These are phyloP conservation scores for Lagopus muta DNA, from an alignment of 2,113 vertebrate genomes.

Conservation along the genomic window DNA sequence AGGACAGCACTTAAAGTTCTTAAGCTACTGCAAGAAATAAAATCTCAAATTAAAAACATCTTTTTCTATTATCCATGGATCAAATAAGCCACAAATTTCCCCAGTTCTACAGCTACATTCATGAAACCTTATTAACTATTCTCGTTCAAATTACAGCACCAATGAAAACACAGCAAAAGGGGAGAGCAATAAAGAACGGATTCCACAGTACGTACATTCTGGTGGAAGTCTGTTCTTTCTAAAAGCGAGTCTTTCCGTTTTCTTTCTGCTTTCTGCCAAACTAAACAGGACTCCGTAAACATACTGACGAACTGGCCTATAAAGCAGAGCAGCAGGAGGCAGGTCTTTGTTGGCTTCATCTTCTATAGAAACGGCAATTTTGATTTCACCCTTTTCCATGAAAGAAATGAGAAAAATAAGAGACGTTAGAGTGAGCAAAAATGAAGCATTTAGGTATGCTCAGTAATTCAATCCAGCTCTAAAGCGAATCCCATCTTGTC, in stretches of 20 bases:
- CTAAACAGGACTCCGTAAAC: slow-evolving; percentile 98
- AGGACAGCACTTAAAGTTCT: neutral
- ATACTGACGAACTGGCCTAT: slow-evolving; percentile 93
- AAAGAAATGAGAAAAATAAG: slow-evolving; percentile 78
- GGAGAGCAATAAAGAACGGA: slow-evolving; percentile 68
- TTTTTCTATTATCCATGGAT: neutral
- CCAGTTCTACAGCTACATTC: neutral
- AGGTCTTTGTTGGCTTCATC: slow-evolving; percentile 98
- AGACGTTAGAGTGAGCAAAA: slow-evolving; percentile 61
- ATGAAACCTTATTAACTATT: neutral
- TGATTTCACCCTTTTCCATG: slow-evolving; percentile 92
- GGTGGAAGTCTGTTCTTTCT: slow-evolving; percentile 91
- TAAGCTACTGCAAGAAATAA: neutral
- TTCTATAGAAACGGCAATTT: slow-evolving; percentile 95
- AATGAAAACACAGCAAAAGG: slow-evolving; percentile 60
- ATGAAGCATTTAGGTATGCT: slow-evolving; percentile 37
- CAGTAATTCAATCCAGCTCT: slow-evolving; percentile 16
- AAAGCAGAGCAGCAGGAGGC: slow-evolving; percentile 94
- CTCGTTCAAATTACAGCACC: neutral
- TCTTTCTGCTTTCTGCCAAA: slow-evolving; percentile 94
- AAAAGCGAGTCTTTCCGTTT: slow-evolving; percentile 91
- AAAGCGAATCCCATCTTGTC: neutral
- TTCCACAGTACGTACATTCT: slow-evolving; percentile 84
- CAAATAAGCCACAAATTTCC: neutral
- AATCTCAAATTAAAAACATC: neutral